Evolutionary conservation across 2,113 vertebrate species (phyloP).

Genomic region (Sturnira hondurensis): DNA sequence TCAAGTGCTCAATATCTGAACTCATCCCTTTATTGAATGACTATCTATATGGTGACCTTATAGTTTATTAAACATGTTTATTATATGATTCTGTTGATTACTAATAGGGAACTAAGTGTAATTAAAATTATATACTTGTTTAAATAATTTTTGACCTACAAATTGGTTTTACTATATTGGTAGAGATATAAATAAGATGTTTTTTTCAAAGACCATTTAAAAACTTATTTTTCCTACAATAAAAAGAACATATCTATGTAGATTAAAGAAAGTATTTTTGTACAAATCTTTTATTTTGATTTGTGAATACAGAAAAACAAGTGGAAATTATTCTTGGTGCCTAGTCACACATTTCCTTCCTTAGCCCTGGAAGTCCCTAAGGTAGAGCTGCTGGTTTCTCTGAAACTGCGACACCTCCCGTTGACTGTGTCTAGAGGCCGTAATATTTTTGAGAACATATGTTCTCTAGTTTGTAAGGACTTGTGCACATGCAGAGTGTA

Average conservation of each 20-base stretch:
- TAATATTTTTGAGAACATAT: conserved; percentile 9
- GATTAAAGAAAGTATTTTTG: neutral
- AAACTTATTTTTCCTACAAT: neutral
- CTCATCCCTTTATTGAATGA: neutral
- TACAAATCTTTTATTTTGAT: neutral
- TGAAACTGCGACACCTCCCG: neutral
- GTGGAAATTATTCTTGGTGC: neutral
- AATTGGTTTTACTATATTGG: neutral
- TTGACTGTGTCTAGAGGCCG: neutral
- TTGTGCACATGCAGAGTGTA: neutral
- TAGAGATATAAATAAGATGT: neutral
- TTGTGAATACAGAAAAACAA: neutral
- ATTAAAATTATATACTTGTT: neutral
- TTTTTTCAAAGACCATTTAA: neutral
- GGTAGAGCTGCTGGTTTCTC: neutral
- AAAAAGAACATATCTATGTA: neutral
- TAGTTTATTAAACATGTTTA: neutral
- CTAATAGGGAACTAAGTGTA: neutral
- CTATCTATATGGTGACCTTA: neutral
- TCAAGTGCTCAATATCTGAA: neutral
- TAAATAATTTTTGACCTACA: neutral
- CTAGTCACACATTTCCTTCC: neutral
- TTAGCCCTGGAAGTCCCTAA: neutral
- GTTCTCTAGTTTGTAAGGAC: neutral
- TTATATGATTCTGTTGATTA: neutral